Evolutionary conservation across 2,888 invertebrate genomes (phyloP), one percentile per base, ranked within the genome.

Genomic region (Latrodectus hesperus): DNA sequence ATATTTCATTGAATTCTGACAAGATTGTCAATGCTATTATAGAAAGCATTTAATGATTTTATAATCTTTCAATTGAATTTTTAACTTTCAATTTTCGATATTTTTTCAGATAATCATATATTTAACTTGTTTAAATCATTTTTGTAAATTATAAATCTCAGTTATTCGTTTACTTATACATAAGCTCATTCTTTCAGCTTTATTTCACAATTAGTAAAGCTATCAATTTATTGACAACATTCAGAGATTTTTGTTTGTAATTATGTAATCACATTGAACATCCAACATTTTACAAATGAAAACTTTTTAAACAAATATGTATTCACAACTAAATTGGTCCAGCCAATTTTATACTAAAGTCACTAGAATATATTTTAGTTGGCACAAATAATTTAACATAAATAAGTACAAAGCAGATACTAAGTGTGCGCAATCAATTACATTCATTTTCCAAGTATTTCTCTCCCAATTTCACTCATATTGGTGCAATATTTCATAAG

Each of bases 381-480:
- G 86, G 86, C 81, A 87, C 86, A 87, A 81, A 87, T 87, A 87
- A 87, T 81, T 81, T 87, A 87, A 85, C 67, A 87, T 81, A 81
- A 55, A 83, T 87, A 87, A 87, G 85, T 87, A 87, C 86, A 87
- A 55, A 75, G 67, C 52, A 81, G 81, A 73, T 78, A 79, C 76
- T 75, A 75, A 77, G 65, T 87, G 86, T 87, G 86, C 81, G 86
- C 86, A 76, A 84, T 68, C 65, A 81, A 73, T 26, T 38, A 38
- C 38, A 38, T 38, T 38, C 38, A 38, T 38, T 38, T 38, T 38
- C 51, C 55, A 71, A 17, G 22, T 68, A 26, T 68, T 68, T 68
- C 67, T 9, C 11, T 67, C 67, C 17, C 22, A 73, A 71, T 78
- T 78, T 70, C 53, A 52, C 16, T 65, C 65, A 22, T 76, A 51